Base-by-base conservation (phyloP, 2,797 vertebrate species). In the Enteromius unitaeniatus region DNA sequence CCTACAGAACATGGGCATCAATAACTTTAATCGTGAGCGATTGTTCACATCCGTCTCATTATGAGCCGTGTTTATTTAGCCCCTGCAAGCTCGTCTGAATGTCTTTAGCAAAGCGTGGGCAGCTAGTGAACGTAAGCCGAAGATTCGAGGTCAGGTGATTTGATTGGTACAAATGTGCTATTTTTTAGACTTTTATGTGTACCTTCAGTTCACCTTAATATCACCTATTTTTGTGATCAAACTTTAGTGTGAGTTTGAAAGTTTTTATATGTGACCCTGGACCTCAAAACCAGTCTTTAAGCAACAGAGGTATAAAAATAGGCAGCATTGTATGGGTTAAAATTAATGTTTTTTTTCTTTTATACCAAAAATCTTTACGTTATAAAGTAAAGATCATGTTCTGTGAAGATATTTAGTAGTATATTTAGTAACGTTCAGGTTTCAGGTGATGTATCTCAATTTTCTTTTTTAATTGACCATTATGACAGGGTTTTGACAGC, bases 51-150 rank as follows among this genome's bases (percentile, higher is more conserved):
- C 88, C 88, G 88, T 93, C 92, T 93, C 84, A 86, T 92, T 91
- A 92, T 94, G 93, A 92, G 92, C 89, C 88, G 65, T 92, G 90
- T 93, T 93, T 93, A 91, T 93, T 94, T 93, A 92, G 92, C 87
- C 83, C 88, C 67, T 89, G 89, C 91, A 90, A 90, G 90, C 86
- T 88, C 87, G 62, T 58, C 79, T 40, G 40, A 45, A 76, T 51
- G 68, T 69, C 37, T 70, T 82, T 55, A 69, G 49, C 34, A 74
- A 84, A 74, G 31, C 31, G 47, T 17, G 70, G 70, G 23, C 65
- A 88, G 79, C 26, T n/a, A 78, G 17, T 42, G 34, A 69, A 69
- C 42, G n/a, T 28, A 53, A 28, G 21, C 31, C 19, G 15, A 28
- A 5, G 51, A 37, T 60, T 72, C 1, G 7, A 72, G 17, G 42